These are phyloP conservation scores for Heliocidaris erythrogramma DNA, from an alignment of 35 echinoderm and acorn worm species.

Conservation along the genomic window DNA sequence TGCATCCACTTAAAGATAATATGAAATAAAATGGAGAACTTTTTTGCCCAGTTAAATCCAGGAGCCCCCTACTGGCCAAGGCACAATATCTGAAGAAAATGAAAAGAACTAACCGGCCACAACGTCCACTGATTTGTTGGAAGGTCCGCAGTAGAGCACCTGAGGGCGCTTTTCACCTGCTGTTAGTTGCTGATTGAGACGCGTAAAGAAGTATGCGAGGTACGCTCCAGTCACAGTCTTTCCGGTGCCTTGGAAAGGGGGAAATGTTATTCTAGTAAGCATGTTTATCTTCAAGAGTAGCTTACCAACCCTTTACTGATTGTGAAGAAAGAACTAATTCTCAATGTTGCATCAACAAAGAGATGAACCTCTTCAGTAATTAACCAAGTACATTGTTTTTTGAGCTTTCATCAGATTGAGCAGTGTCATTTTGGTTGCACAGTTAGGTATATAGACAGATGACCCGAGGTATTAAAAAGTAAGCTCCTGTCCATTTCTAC, in stretches of 20 bases:
- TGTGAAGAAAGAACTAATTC: no score
- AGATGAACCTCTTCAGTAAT: neutral
- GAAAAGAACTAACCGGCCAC: conserved; percentile 60
- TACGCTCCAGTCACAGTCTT: conserved; percentile 75
- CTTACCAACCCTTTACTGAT: no score
- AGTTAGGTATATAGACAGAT: neutral
- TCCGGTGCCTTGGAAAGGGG: conserved; percentile 64
- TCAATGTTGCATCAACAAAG: neutral
- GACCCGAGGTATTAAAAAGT: no score
- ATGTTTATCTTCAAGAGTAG: no score
- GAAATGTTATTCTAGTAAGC: neutral
- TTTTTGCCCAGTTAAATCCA: no score
- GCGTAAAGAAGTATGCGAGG: conserved; percentile 65
- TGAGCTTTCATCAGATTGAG: neutral
- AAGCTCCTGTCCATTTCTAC: no score
- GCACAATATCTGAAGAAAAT: neutral
- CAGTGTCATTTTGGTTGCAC: neutral
- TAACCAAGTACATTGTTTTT: neutral
- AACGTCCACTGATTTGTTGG: conserved; percentile 86
- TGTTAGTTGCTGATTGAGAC: conserved; percentile 58
- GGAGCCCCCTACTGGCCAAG: no score
- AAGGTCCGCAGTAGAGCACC: conserved; percentile 82
- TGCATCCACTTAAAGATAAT: no score
- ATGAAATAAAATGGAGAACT: no score
- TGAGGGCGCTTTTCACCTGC: conserved; percentile 56